Conservation (phyloP, 2,113 vertebrate genomes). For the Bombycilla garrulus region DNA sequence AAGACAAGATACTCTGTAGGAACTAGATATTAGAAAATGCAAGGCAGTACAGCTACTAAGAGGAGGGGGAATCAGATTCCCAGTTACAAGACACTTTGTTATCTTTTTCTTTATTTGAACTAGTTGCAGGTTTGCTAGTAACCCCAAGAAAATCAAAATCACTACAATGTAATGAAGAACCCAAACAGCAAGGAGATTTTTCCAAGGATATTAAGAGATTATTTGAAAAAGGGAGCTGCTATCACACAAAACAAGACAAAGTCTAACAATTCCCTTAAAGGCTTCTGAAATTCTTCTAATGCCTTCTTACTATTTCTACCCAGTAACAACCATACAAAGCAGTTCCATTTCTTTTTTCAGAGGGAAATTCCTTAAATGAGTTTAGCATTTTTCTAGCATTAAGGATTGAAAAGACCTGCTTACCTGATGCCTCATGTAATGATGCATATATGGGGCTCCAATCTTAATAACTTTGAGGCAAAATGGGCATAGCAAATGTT, state of each 20-base stretch:
- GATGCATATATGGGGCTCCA: slow-evolving; percentile 92
- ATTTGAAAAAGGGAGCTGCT: background rate
- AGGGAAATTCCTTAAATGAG: background rate
- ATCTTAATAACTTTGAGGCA: slow-evolving; percentile 95
- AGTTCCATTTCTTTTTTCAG: accelerated
- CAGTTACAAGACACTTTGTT: background rate
- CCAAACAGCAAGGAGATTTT: background rate
- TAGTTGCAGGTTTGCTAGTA: background rate
- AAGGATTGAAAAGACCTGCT: slow-evolving; percentile 10
- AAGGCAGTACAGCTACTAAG: background rate
- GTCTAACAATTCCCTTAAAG: background rate
- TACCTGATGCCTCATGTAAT: slow-evolving; percentile 99
- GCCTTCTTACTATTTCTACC: background rate
- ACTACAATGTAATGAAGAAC: background rate
- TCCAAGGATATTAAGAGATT: background rate
- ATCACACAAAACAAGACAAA: background rate
- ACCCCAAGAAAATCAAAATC: background rate
- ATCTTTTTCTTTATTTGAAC: background rate
- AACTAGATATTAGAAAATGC: background rate
- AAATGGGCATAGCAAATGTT: slow-evolving; percentile 94
- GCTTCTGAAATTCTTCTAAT: background rate
- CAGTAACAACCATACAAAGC: background rate
- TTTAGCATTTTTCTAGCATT: background rate
- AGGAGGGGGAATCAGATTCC: background rate
- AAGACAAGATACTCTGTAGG: background rate